Evolutionary conservation across 1,140 invertebrate genomes (phyloP).

Genomic region (Drosophila hydei): DNA sequence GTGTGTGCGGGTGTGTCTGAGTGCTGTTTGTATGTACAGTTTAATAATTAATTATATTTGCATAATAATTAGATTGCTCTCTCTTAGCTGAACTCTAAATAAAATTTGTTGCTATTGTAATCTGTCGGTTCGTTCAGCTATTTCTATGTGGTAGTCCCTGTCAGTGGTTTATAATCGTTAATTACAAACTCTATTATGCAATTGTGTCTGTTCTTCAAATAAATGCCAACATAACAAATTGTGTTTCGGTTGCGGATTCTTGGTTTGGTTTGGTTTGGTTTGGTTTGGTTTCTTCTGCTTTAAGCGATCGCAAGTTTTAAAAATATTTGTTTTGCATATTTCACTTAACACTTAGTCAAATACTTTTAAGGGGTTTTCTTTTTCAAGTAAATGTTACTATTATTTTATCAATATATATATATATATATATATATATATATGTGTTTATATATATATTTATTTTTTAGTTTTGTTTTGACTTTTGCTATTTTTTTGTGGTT

Average conservation of each 20-base stretch:
- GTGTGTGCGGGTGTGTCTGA: not conserved
- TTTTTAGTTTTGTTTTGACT: constrained; percentile 64
- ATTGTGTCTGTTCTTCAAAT: constrained; percentile 42
- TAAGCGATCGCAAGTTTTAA: constrained; percentile 68
- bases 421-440: constrained; percentile 10
- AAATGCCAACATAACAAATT: constrained; percentile 75
- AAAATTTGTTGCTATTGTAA: constrained; percentile 70
- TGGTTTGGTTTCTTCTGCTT: constrained; percentile 31
- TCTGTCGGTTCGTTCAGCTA: constrained; percentile 56
- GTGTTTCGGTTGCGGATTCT: constrained; percentile 28
- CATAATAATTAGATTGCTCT: constrained; percentile 38
- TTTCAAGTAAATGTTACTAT: constrained; percentile 77
- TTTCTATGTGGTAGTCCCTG: constrained; percentile 79
- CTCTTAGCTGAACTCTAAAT: constrained; percentile 52
- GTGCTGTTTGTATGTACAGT: constrained; percentile 59
- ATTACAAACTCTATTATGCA: constrained; percentile 43
- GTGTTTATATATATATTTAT: constrained; percentile 19
- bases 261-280: too few species aligned
- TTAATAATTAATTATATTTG: constrained; percentile 58
- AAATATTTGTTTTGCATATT: constrained; percentile 65
- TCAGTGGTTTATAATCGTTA: constrained; percentile 79
- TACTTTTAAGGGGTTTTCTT: constrained; percentile 36
- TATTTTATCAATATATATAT: constrained; percentile 67
- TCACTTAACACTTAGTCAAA: constrained; percentile 75
- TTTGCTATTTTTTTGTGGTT: constrained; percentile 67